A percentile compares a stretch with the other conserved stretches of the same genome.
phyloP scores from a whole-genome alignment of 2,113 vertebrate genomes.

The Mobula birostris region DNA sequence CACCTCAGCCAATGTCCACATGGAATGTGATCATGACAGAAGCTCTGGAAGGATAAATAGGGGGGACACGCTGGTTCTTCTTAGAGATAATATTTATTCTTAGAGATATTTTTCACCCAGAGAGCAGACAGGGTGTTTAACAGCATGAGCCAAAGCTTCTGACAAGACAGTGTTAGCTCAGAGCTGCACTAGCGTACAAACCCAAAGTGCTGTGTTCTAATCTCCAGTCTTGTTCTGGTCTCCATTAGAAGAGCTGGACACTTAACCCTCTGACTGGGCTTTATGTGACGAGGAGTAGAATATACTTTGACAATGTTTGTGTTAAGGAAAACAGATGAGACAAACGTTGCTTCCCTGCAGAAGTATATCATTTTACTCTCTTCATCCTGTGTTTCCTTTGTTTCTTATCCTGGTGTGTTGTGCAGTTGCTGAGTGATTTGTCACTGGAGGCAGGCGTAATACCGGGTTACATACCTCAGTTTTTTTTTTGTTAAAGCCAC shows the following conservation, averaged over 20 bases:
- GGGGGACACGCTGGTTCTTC: neutral
- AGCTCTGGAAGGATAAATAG: neutral
- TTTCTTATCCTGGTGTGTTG: neutral
- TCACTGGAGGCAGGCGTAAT: neutral
- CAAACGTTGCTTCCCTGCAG: neutral
- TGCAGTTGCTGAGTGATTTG: neutral
- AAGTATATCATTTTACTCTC: neutral
- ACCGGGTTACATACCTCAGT: neutral
- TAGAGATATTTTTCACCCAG: neutral
- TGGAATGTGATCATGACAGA: neutral
- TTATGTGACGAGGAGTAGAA: neutral
- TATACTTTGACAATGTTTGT: neutral
- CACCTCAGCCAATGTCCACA: neutral
- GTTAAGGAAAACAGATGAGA: neutral
- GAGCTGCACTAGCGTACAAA: neutral
- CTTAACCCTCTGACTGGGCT: neutral
- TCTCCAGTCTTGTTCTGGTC: neutral
- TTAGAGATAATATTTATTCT: neutral
- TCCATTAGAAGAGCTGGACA: too few species aligned
- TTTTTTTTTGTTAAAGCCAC: neutral
- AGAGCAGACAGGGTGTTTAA: neutral
- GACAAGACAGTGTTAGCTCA: neutral
- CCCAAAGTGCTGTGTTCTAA: neutral
- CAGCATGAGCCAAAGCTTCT: neutral
- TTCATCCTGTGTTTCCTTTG: neutral